A percentile compares a stretch with the other conserved stretches of the same genome.
These are phyloP conservation scores for Ptilorrhoa leucosticta DNA, from an alignment of 2,113 vertebrate species.

Conservation along the genomic window DNA sequence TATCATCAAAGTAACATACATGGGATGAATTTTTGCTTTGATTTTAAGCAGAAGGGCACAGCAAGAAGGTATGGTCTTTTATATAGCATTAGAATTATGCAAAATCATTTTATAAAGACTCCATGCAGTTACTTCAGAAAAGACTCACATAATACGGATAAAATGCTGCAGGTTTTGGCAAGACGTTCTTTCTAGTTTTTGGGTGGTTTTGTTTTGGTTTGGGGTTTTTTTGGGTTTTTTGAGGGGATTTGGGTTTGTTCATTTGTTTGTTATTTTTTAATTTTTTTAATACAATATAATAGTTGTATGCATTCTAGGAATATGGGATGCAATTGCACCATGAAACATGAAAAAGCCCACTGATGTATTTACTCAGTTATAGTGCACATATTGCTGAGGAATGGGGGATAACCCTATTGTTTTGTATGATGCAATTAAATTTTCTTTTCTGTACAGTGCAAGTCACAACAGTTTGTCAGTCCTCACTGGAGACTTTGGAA, in stretches of 20 bases:
- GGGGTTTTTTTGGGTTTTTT: rapidly evolving
- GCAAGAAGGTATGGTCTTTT: neutral
- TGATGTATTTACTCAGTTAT: neutral
- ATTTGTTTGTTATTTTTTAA: neutral
- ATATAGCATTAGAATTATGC: neutral
- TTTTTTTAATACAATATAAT: neutral
- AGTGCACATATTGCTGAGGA: neutral
- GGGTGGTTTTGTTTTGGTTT: neutral
- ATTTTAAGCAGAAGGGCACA: neutral
- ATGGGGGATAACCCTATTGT: neutral
- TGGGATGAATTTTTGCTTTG: neutral
- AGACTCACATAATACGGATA: neutral
- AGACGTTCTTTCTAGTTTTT: neutral
- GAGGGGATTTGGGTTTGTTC: neutral
- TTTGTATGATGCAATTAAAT: neutral
- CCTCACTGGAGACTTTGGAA: neutral
- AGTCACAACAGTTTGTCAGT: neutral
- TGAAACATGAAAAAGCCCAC: neutral
- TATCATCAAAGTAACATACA: neutral
- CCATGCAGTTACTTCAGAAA: neutral
- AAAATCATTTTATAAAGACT: neutral
- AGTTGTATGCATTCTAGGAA: neutral
- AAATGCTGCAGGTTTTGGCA: neutral
- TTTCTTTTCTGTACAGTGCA: neutral
- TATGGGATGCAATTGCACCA: neutral